Conservation (phyloP, 2,113 vertebrate species). For the Dicentrarchus labrax region DNA sequence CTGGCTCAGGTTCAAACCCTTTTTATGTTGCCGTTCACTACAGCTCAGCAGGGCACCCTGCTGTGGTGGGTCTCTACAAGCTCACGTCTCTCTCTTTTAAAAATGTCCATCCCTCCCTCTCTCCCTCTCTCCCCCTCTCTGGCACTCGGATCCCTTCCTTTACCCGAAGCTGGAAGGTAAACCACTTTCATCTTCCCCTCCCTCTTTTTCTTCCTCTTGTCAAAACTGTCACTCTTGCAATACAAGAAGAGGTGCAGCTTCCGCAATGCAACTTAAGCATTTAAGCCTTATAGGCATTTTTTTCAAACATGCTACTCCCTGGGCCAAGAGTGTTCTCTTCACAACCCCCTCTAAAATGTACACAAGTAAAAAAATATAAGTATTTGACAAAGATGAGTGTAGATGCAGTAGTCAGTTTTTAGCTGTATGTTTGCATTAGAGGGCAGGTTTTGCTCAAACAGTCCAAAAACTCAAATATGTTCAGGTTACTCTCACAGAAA, state of each 20-base stretch:
- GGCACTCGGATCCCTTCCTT: slow-evolving; percentile 35
- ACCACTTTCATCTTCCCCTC: slow-evolving; percentile 55
- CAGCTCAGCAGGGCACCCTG: slow-evolving; percentile 55
- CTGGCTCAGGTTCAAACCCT: slow-evolving; percentile 55
- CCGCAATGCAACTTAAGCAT: slow-evolving; percentile 21
- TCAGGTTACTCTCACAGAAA: not conserved
- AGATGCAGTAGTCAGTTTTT: not conserved
- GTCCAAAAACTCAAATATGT: not conserved
- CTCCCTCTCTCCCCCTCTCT: slow-evolving; percentile 16
- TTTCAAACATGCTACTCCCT: slow-evolving; percentile 26
- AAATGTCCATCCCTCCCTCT: slow-evolving; percentile 6
- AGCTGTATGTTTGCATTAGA: not conserved
- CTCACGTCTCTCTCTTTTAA: not conserved
- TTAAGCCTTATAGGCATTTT: slow-evolving; percentile 55
- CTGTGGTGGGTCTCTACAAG: slow-evolving; percentile 42
- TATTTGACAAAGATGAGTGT: slow-evolving; percentile 22
- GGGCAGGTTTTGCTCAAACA: no score
- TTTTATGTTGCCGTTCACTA: slow-evolving; percentile 52
- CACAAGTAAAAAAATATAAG: slow-evolving; percentile 2
- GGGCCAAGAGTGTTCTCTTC: slow-evolving; percentile 12
- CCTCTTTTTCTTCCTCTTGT: slow-evolving; percentile 43
- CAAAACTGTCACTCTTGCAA: slow-evolving; percentile 29
- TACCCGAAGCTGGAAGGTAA: slow-evolving; percentile 45
- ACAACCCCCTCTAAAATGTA: slow-evolving; percentile 17
- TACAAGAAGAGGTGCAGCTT: slow-evolving; percentile 48